These are phyloP conservation scores for Notamacropus eugenii DNA, from an alignment of 2,797 vertebrate species.

Conservation along the genomic window DNA sequence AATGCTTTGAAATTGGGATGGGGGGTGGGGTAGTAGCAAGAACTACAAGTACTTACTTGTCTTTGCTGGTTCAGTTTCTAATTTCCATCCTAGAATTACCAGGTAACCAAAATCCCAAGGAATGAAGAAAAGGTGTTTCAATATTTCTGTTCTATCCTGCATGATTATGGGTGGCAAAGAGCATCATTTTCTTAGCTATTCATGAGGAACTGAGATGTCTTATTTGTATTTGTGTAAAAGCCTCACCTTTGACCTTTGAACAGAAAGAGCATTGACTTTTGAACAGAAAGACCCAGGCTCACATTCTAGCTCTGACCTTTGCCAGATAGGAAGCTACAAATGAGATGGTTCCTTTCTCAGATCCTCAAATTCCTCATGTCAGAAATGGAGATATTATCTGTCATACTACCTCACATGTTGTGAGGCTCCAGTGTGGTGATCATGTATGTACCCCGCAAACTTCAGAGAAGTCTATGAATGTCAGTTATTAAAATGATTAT, in stretches of 20 bases:
- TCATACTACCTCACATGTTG: background rate
- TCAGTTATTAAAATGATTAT: background rate
- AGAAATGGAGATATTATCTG: background rate
- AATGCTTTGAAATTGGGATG: background rate
- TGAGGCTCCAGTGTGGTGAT: background rate
- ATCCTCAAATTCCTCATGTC: background rate
- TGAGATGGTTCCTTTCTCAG: background rate
- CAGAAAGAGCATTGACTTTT: background rate
- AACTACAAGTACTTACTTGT: constrained; percentile 8
- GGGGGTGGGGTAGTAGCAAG: background rate
- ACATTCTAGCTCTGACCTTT: background rate
- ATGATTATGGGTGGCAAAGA: background rate
- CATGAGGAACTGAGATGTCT: background rate
- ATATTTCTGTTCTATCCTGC: background rate
- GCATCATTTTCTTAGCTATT: background rate
- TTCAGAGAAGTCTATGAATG: background rate
- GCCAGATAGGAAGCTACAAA: background rate
- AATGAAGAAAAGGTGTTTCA: background rate
- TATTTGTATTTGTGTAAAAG: background rate
- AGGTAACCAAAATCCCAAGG: background rate
- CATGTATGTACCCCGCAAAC: background rate
- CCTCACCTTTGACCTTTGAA: too few relatives aligned
- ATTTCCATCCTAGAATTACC: background rate
- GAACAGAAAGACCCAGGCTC: background rate
- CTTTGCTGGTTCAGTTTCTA: constrained; percentile 23